A percentile compares a stretch with the other conserved stretches of the same genome.
Conservation (phyloP, 35 echinoderm and acorn worm genomes). For the Diadema setosum region DNA sequence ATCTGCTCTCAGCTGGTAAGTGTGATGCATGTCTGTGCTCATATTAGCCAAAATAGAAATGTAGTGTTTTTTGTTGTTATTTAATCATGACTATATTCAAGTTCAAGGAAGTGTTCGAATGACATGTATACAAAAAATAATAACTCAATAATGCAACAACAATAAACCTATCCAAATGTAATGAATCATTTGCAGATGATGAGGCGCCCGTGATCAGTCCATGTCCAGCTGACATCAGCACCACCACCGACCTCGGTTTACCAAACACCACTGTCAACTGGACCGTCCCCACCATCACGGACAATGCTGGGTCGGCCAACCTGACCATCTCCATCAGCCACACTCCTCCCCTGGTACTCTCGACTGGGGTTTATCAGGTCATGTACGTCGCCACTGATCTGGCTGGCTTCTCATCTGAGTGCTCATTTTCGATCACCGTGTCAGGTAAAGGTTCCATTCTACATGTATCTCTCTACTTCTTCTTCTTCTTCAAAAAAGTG, state of each 20-base stretch:
- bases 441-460: background rate
- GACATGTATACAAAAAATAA: background rate
- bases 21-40: background rate
- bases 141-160: background rate
- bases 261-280: background rate
- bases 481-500: background rate
- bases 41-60: background rate
- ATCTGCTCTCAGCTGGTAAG: background rate
- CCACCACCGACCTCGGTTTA: background rate
- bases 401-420: background rate
- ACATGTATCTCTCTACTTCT: background rate
- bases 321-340: background rate
- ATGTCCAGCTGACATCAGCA: background rate
- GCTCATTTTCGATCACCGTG: slow-evolving; percentile 45
- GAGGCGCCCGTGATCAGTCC: background rate
- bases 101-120: too few relatives aligned
- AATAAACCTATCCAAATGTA: background rate
- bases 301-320: background rate
- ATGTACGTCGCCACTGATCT: slow-evolving; percentile 33
- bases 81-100: too few relatives aligned
- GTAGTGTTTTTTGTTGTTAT: background rate
- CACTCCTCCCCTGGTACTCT: background rate
- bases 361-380: slow-evolving; percentile 19
- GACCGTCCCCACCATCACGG: background rate
- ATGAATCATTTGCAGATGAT: background rate